Base-by-base conservation (phyloP, 2,113 vertebrate species). In the Spea bombifrons region DNA sequence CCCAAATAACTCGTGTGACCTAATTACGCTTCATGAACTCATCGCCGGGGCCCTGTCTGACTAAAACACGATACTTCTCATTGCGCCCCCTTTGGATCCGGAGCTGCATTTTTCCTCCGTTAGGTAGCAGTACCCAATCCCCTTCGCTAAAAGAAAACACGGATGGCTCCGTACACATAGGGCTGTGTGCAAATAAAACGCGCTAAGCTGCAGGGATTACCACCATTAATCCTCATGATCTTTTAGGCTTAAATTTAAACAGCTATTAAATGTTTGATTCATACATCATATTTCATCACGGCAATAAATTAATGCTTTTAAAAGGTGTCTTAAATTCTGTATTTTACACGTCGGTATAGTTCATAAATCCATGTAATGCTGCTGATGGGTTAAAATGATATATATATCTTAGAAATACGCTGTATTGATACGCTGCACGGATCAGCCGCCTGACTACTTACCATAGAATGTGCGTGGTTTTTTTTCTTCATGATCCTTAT, bases 161-260 rank as follows among this genome's bases (percentile, higher is more conserved):
- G 5, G 15, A 59, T 9, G 30, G 30, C 30, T 30, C 30, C 30
- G 30, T 30, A 30, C 30, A 65, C 16, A 43, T 30, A 17, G 16
- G 43, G 16, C 30, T 57, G 70, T 8, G 49, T 15, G 17, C 5
- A 9, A 52, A 52, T 66, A 75, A 16, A 66, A 52, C 16, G 52
- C 10, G 73, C 9, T 75, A 75, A 50, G 13, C 47, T 43, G 61
- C 16, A 43, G n/a, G 66, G 47, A 45, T 66, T 75, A 66, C 47
- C 73, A 75, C 61, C 61, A 75, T 57, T 75, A 66, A 16, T 10
- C 8, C 48, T 3, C 5, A 46, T 12, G 48, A 75, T 63, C 73
- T 48, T 30, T 66, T 66, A 66, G 30, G 9, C 73, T 66, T n/a
- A 44, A 15, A 17, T 47, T 46, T 59, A 59, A 47, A 68, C 43